Evolutionary conservation across 1,140 invertebrate species (phyloP).

Genomic region (Helicoverpa zea): DNA sequence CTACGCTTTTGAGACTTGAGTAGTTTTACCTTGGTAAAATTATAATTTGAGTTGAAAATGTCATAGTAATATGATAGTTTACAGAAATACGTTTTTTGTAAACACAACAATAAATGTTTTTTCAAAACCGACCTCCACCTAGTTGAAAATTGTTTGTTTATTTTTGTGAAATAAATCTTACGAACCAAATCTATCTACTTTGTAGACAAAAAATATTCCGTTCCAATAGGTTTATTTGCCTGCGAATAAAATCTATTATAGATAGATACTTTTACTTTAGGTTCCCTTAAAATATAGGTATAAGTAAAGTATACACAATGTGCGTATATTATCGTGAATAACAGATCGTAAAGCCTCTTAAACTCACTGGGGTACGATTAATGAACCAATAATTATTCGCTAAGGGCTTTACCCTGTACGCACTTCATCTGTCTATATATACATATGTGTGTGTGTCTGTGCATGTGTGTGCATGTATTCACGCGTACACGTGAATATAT

Average conservation of each 20-base stretch:
- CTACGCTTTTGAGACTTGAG: no score
- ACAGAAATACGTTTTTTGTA: no score
- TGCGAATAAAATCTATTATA: slow-evolving; percentile 7
- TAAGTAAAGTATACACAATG: not conserved
- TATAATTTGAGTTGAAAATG: no score
- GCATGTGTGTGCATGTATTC: not conserved
- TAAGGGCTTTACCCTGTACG: slow-evolving; percentile 50
- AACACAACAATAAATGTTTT: no score
- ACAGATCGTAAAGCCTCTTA: slow-evolving; percentile 47
- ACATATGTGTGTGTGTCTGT: not conserved
- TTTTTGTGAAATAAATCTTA: no score
- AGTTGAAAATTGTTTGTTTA: no score
- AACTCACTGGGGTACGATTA: slow-evolving; percentile 50
- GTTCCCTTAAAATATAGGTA: not conserved
- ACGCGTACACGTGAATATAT: not conserved
- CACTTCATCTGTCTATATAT: slow-evolving; percentile 23
- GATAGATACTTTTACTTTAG: not conserved
- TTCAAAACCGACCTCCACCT: no score
- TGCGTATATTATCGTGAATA: slow-evolving; percentile 42
- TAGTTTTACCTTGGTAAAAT: no score
- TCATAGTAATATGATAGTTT: no score
- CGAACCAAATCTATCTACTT: no score
- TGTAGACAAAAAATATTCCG: no score
- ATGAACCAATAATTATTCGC: slow-evolving; percentile 56
- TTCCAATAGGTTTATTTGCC: not conserved